Conservation (phyloP, 2,113 vertebrate species). For the Edolisoma coerulescens region DNA sequence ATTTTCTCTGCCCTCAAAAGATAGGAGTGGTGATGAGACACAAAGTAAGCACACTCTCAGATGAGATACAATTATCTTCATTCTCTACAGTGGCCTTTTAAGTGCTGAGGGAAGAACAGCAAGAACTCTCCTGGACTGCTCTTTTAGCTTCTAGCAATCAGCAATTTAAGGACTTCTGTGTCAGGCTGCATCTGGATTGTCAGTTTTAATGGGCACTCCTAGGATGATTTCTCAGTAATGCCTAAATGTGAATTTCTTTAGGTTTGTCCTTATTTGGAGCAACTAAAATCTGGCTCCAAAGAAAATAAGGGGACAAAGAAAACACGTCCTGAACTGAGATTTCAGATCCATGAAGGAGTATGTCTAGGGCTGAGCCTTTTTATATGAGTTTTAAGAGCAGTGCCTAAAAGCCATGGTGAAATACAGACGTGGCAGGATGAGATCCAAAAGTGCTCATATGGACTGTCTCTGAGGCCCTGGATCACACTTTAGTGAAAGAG, state of each 20-base stretch:
- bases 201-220: not conserved
- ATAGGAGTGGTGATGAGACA: not conserved
- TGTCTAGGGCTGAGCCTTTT: not conserved
- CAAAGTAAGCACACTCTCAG: not conserved
- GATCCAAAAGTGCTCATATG: not conserved
- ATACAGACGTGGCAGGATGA: not conserved
- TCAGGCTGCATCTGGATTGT: not conserved
- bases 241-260: not conserved
- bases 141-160: not conserved
- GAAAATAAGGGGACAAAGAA: not conserved
- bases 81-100: not conserved
- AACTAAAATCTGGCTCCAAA: not conserved
- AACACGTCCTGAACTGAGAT: not conserved
- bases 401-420: not conserved
- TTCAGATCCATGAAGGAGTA: not conserved
- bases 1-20: not conserved
- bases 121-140: not conserved
- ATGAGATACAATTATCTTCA: not conserved
- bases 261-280: not conserved
- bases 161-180: not conserved
- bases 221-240: not conserved
- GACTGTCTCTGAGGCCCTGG: not conserved
- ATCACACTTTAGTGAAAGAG: not conserved
- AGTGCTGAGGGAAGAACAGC: not conserved
- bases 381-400: not conserved